phyloP scores from a whole-genome alignment of 2,888 invertebrate species.

The Cabera pusaria region DNA sequence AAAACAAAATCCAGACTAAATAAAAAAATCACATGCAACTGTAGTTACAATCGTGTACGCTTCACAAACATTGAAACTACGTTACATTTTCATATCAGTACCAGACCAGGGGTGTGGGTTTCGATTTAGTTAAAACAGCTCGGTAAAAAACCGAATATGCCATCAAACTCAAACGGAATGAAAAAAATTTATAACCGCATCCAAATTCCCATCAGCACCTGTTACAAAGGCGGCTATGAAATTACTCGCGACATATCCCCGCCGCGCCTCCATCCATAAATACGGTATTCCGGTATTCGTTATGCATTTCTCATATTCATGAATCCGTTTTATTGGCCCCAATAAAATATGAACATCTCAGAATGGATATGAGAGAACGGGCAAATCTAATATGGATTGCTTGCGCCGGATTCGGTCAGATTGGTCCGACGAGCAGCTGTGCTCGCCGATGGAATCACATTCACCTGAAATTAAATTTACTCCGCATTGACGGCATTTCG shows the following conservation, averaged over 20 bases:
- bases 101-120: too few relatives aligned
- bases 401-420: slow-evolving; percentile 77
- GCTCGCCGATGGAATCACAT: slow-evolving; percentile 21
- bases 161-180: slow-evolving; percentile 65
- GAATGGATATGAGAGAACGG: slow-evolving; percentile 82
- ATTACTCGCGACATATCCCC: slow-evolving; percentile 80
- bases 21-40: too few relatives aligned
- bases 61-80: too few relatives aligned
- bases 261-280: slow-evolving; percentile 79
- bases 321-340: slow-evolving; percentile 84
- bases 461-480: slow-evolving; percentile 28
- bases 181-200: slow-evolving; percentile 70
- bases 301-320: slow-evolving; percentile 84
- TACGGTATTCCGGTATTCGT: slow-evolving; percentile 82
- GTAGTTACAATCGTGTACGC: too few relatives aligned
- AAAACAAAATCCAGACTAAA: too few relatives aligned
- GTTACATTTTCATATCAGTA: too few relatives aligned
- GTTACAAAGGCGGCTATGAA: slow-evolving; percentile 82
- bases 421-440: slow-evolving; percentile 52
- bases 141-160: slow-evolving; percentile 51
- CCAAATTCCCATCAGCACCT: slow-evolving; percentile 81
- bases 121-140: slow-evolving; percentile 38
- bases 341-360: slow-evolving; percentile 85
- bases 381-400: slow-evolving; percentile 83
- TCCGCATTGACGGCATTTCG: not conserved